A percentile compares a stretch with the other conserved stretches of the same genome.
Conservation (phyloP, 37 sponge, comb jelly and placozoan species). For the Ianthella basta region DNA sequence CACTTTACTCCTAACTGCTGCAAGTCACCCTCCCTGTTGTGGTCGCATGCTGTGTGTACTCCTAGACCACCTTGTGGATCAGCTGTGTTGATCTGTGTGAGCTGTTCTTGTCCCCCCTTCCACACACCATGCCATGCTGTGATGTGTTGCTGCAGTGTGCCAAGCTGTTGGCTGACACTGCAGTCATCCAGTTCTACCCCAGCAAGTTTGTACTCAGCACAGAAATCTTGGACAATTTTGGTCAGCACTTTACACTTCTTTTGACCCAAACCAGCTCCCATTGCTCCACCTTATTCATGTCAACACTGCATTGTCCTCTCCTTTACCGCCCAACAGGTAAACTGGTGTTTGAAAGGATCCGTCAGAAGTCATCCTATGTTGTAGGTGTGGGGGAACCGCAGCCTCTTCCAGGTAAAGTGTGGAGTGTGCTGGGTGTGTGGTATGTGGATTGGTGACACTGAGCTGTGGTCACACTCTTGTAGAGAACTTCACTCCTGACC, state of each 20-base stretch:
- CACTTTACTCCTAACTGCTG: no score
- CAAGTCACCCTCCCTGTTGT: slow-evolving; percentile 22
- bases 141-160: slow-evolving; percentile 85
- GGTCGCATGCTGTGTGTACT: no score
- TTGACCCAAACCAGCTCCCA: neutral
- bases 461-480: neutral
- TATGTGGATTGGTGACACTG: neutral
- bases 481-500: slow-evolving; percentile 90
- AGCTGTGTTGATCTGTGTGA: no score
- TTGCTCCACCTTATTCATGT: neutral
- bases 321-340: slow-evolving; percentile 47
- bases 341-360: slow-evolving; percentile 88
- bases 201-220: slow-evolving; percentile 99
- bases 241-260: slow-evolving; percentile 38
- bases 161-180: slow-evolving; percentile 88
- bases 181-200: slow-evolving; percentile 97
- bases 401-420: slow-evolving; percentile 66
- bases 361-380: slow-evolving; percentile 75
- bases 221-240: slow-evolving; percentile 96
- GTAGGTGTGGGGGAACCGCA: slow-evolving; percentile 51
- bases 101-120: neutral
- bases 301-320: neutral
- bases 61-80: no score
- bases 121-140: slow-evolving; percentile 59
- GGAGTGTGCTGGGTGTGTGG: neutral